Evolutionary conservation across 1,140 invertebrate species (phyloP).

Genomic region (Pseudoatta argentina): DNA sequence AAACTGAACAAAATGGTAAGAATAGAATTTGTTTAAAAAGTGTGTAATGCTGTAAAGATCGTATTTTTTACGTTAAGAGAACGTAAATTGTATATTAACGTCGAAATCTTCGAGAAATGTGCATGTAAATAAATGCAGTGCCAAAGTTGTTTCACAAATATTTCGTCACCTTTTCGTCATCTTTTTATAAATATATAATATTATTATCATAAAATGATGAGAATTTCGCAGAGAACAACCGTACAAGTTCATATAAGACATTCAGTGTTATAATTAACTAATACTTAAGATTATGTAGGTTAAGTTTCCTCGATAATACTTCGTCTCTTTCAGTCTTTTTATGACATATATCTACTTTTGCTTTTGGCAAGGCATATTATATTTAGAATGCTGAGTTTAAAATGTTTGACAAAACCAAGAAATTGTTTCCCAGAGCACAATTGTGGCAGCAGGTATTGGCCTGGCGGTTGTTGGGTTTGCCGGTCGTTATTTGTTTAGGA

Average conservation of each 20-base stretch:
- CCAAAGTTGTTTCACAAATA: not conserved
- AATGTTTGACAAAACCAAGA: conserved; percentile 7
- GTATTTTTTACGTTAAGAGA: not conserved
- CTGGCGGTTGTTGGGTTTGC: conserved; percentile 94
- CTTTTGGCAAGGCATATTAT: not conserved
- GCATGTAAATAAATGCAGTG: not conserved
- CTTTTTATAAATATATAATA: not conserved
- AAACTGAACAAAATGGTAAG: conserved; percentile 41
- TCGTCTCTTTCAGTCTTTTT: not conserved
- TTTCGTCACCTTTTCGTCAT: conserved; percentile 14
- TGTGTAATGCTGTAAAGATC: not conserved
- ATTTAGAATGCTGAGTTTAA: conserved; percentile 5
- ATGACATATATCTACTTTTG: not conserved
- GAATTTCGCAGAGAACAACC: not conserved
- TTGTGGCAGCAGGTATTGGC: conserved; percentile 93
- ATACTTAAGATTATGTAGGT: not conserved
- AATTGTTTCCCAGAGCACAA: conserved; percentile 87
- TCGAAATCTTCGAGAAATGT: not conserved
- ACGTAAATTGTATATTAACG: not conserved
- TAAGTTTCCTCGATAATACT: not conserved
- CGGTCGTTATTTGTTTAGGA: conserved; percentile 92
- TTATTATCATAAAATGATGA: not conserved
- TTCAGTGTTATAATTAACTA: not conserved
- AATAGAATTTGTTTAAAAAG: not conserved
- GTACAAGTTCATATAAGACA: not conserved